These are phyloP conservation scores for Brachystomella parvula DNA, from an alignment of 1,140 invertebrate genomes.

Conservation along the genomic window DNA sequence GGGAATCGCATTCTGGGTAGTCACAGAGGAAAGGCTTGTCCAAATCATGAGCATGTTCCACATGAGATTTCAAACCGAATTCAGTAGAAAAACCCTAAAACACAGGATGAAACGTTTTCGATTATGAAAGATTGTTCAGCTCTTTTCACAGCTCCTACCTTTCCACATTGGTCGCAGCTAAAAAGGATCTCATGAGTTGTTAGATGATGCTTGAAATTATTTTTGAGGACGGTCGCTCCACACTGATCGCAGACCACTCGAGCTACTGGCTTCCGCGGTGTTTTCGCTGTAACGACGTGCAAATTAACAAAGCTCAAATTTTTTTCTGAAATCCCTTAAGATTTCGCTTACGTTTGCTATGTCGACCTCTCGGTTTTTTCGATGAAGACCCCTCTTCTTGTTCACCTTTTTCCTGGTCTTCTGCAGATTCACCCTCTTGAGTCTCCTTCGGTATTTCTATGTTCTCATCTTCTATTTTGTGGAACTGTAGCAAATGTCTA, in stretches of 20 bases:
- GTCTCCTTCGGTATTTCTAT: background rate
- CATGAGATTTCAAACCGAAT: background rate
- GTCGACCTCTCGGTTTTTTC: background rate
- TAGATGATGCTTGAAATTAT: constrained; percentile 7
- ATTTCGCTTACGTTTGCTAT: background rate
- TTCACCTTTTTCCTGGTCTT: background rate
- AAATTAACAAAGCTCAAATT: background rate
- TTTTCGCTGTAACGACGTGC: background rate
- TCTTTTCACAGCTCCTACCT: background rate
- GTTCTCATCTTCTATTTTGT: background rate
- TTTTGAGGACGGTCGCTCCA: background rate
- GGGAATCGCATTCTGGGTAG: background rate
- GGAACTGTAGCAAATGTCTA: background rate
- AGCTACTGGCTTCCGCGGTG: background rate
- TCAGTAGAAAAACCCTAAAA: constrained; percentile 3
- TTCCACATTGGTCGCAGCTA: background rate
- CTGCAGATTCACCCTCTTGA: background rate
- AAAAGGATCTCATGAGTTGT: background rate
- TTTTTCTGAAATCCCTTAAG: background rate
- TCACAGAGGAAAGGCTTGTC: background rate
- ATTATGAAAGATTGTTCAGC: no score
- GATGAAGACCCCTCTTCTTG: background rate
- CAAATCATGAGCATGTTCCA: background rate
- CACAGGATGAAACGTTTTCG: no score
- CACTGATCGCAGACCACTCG: background rate